Conservation (phyloP, 2,113 vertebrate species). For the Archocentrus centrarchus region DNA sequence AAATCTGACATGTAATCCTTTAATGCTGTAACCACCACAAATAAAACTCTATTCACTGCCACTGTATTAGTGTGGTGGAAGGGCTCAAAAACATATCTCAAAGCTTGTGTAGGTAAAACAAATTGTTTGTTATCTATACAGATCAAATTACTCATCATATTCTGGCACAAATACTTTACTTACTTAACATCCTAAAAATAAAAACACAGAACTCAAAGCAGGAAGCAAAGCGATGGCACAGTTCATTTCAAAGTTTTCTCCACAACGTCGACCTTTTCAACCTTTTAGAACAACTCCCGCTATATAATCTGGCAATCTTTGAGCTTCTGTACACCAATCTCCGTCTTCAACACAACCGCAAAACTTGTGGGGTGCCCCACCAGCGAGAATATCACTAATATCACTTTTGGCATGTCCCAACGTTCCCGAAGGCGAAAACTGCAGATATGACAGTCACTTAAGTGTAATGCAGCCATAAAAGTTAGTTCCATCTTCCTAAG, state of each 20-base stretch:
- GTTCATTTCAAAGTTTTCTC: background rate
- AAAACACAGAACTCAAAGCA: background rate
- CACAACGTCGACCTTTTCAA: background rate
- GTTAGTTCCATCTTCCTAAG: too few relatives aligned
- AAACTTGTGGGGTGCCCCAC: background rate
- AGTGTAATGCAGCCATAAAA: too few relatives aligned
- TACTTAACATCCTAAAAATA: background rate
- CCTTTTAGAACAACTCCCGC: background rate
- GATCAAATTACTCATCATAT: background rate
- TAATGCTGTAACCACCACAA: background rate
- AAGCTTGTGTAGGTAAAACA: background rate
- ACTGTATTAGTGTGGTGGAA: background rate
- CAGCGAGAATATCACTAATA: too few relatives aligned
- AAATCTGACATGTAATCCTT: slow-evolving; percentile 6
- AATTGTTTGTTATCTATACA: background rate
- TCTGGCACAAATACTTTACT: background rate
- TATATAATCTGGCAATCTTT: background rate
- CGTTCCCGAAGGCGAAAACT: too few relatives aligned
- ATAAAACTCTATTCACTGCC: background rate
- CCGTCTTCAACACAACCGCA: background rate
- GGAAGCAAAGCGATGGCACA: background rate
- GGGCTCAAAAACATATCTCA: background rate
- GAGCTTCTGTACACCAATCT: too few relatives aligned
- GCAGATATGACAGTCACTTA: too few relatives aligned
- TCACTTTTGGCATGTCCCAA: too few relatives aligned